These are phyloP conservation scores for Halictus ligatus DNA, from an alignment of 2,888 invertebrate genomes.

Conservation along the genomic window DNA sequence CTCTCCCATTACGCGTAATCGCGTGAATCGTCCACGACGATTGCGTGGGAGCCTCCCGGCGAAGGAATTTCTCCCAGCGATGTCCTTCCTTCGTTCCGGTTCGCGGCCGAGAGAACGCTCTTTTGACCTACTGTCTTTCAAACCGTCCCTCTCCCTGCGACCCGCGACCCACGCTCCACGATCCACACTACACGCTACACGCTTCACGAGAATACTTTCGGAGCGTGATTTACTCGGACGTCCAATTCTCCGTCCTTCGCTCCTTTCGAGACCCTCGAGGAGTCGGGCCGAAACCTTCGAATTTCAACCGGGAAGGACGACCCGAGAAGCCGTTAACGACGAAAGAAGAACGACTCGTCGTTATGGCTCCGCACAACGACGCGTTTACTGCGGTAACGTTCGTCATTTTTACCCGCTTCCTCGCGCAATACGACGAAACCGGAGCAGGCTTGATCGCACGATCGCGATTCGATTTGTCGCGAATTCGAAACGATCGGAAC, in stretches of 20 bases:
- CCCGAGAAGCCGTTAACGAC: not conserved
- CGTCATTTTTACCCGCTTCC: not conserved
- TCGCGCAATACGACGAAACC: not conserved
- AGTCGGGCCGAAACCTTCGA: constrained; percentile 25
- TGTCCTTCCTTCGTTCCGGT: constrained; percentile 61
- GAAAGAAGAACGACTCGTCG: not conserved
- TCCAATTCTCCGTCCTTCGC: constrained; percentile 20
- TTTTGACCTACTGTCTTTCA: constrained; percentile 65
- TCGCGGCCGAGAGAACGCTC: constrained; percentile 51
- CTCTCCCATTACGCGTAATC: constrained; percentile 29
- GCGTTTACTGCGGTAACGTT: not conserved
- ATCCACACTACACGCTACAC: not conserved
- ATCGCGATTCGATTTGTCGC: not conserved
- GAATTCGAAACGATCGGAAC: no score
- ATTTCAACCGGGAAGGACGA: not conserved
- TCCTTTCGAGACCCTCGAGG: constrained; percentile 15
- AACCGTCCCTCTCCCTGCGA: constrained; percentile 6
- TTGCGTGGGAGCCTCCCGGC: constrained; percentile 58
- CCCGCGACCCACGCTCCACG: constrained; percentile 1
- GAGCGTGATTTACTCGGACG: constrained; percentile 44
- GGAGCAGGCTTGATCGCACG: no score
- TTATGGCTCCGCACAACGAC: rapidly evolving
- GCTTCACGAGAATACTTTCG: constrained; percentile 29
- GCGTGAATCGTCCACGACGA: constrained; percentile 31
- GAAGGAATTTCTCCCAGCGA: constrained; percentile 56